Evolutionary conservation across 1,140 invertebrate species (phyloP).

Genomic region (Pemphigus obesinymphae): DNA sequence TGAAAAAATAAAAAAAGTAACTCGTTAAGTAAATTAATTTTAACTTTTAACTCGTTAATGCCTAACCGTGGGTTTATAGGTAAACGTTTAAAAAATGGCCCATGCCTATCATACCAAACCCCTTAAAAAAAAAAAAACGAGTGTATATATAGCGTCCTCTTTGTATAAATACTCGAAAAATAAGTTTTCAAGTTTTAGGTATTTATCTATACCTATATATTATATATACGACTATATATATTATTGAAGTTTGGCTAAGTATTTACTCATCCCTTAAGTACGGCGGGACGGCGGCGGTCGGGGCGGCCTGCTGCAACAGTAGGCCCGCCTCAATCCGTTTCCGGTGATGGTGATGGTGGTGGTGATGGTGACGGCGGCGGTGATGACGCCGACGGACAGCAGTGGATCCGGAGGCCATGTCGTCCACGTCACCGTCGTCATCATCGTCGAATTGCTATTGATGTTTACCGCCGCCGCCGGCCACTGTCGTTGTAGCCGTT

Average conservation of each 20-base stretch:
- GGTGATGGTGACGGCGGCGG: background rate
- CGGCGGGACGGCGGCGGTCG: background rate
- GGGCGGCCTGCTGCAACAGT: background rate
- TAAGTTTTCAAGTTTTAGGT: no score
- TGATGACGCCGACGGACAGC: background rate
- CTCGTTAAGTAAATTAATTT: no score
- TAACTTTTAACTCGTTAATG: no score
- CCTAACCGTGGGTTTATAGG: no score
- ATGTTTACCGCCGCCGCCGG: background rate
- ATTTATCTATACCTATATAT: no score
- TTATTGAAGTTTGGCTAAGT: background rate
- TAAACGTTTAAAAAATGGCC: no score
- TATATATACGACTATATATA: background rate
- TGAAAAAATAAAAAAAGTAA: no score
- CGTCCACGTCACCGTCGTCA: background rate
- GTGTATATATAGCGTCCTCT: no score
- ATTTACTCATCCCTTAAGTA: background rate
- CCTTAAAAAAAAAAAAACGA: no score
- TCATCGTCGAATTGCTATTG: conserved; percentile 3
- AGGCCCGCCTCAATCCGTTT: background rate
- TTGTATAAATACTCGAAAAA: no score
- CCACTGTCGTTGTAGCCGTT: background rate
- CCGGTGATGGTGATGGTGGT: background rate
- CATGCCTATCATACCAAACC: no score
- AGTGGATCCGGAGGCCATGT: background rate